Conservation (phyloP, 2,888 invertebrate genomes). For the Cremastinae sp. region DNA sequence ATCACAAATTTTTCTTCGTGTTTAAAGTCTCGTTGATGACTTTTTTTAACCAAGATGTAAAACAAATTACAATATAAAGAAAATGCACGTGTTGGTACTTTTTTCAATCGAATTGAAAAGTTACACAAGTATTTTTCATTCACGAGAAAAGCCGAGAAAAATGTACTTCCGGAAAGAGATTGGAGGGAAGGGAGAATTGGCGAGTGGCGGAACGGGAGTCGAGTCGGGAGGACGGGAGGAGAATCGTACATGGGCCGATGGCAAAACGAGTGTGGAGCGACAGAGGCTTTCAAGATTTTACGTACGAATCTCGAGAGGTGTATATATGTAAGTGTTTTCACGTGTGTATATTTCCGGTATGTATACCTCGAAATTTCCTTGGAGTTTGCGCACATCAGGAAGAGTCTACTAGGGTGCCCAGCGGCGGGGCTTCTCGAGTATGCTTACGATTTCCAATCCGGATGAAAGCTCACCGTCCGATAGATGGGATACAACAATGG, state of each 20-base stretch:
- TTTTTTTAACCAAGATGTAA: too few relatives aligned
- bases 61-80: too few relatives aligned
- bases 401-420: conserved; percentile 8
- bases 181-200: conserved; percentile 30
- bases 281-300: conserved; percentile 21
- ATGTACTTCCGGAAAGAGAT: conserved; percentile 36
- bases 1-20: too few relatives aligned
- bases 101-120: conserved; percentile 21
- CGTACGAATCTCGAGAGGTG: not conserved
- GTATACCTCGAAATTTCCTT: not conserved
- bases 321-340: conserved; percentile 1
- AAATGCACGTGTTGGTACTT: not conserved
- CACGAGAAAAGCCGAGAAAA: conserved; percentile 17
- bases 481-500: conserved; percentile 56
- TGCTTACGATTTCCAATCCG: conserved; percentile 60
- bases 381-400: too few relatives aligned
- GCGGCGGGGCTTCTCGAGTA: conserved; percentile 35
- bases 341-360: conserved; percentile 24
- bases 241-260: conserved; percentile 5
- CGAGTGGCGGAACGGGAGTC: conserved; percentile 18
- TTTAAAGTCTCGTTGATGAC: too few relatives aligned
- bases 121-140: conserved; percentile 58
- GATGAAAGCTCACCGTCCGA: conserved; percentile 54
- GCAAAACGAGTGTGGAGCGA: conserved; percentile 17
- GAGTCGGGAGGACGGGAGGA: conserved; percentile 19